Evolutionary conservation across 1,140 invertebrate genomes (phyloP), one percentile per base, ranked within the genome.

Genomic region (Schlechtendalia chinensis): DNA sequence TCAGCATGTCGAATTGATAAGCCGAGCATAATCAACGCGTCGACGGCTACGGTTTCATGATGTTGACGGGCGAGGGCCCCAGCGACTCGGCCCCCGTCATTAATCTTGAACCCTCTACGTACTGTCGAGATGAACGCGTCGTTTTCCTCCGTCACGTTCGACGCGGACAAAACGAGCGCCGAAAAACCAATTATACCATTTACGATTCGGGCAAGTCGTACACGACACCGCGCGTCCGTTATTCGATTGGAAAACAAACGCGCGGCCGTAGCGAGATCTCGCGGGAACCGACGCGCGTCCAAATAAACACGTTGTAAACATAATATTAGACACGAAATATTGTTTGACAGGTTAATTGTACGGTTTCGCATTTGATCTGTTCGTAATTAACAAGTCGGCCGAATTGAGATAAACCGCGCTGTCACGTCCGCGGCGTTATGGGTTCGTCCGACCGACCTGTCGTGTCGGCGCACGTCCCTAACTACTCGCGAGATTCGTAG

Each of bases 321-420:
- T 54, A 54, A 14, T 69, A 69, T 24, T 47, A 47, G 47, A 47
- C 22, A 47, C 14, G 39, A 47, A 39, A 56, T 56, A n/a, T 24
- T 69, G 22, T 69, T 24, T 50, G 67, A 69, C 67, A 69, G 67
- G 67, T 69, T 69, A 69, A 69, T 50, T 50, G 50, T 50, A 50
- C 47, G 67, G 22, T 27, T 69, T 27, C 24, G 22, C n/a, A 8
- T 69, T 69, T 69, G 24, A 69, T 69, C 50, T 22, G 39, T 50
- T 24, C 47, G 39, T 50, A 27, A 69, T 69, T 50, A 50, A 69
- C 67, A 69, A 47, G 67, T 69, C 22, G 17, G 6, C 22, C n/a
- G 65, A 69, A 69, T n/a, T 69, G 47, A 50, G 39, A 69, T 22
- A 50, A 50, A 50, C 45, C 45, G 24, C 22, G 24, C 22, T 22